Evolutionary conservation across 2,888 invertebrate genomes (phyloP).

Genomic region (Sinotaia quadrata): DNA sequence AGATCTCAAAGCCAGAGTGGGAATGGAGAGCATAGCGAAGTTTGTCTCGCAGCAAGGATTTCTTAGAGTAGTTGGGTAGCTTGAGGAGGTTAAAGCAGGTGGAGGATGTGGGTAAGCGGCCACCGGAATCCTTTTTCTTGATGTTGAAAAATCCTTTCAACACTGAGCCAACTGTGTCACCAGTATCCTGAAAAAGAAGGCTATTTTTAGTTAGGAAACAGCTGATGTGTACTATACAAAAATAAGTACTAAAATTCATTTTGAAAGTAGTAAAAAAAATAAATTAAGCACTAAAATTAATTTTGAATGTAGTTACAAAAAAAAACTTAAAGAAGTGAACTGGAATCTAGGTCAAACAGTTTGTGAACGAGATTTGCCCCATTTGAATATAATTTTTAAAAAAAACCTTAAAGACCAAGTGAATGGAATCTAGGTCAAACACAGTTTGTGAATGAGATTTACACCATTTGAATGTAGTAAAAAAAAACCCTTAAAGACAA

Average conservation of each 20-base stretch:
- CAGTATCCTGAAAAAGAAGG: constrained; percentile 73
- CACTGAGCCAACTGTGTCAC: constrained; percentile 87
- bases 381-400: no score
- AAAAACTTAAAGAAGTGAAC: no score
- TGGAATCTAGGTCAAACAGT: no score
- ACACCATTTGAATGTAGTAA: no score
- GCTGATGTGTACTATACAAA: no score
- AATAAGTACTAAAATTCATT: neutral
- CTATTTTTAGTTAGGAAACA: neutral
- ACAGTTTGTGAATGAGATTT: no score
- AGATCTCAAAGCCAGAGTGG: constrained; percentile 99
- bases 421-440: no score
- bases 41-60: constrained; percentile 94
- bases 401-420: no score
- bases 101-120: constrained; percentile 97
- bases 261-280: neutral
- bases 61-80: constrained; percentile 96
- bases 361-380: no score
- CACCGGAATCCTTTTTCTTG: constrained; percentile 76
- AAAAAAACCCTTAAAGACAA: no score
- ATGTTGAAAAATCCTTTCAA: constrained; percentile 98
- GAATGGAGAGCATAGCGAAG: constrained; percentile 96
- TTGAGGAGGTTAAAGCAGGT: constrained; percentile 99
- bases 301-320: no score
- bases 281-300: constrained; percentile 2